Base-by-base conservation (phyloP, 2,888 invertebrate genomes). In the Rotaria magnacalcarata region DNA sequence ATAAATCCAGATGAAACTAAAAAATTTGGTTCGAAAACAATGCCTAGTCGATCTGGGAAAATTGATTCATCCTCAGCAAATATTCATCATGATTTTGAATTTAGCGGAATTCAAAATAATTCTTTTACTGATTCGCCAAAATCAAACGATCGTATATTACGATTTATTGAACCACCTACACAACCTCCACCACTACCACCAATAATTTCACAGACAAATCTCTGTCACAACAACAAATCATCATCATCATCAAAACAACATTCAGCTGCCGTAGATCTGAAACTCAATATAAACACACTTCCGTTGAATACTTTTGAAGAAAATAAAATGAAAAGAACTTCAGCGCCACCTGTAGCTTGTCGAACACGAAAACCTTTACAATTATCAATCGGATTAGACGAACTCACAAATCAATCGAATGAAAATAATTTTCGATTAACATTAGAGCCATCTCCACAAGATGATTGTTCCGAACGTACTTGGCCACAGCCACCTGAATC, bases 131-230 rank as follows among this genome's bases (percentile, higher is more conserved):
- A 80, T 47, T 80, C 80, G 47, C 80, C 80, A 3, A 19, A 80
- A 80, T n/a, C 34, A 21, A 80, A 43, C 8, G 19, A 43, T 80
- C 80, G 80, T 21, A 47, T 47, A 43, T 47, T 80, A 47, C 80
- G 47, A 10, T 19, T 10, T 24, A 43, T 47, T n/a, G 10, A 21
- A 43, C 47, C 80, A 80, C 80, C 80, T 80, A 2, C n/a, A 10
- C 47, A 80, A 47, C 80, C 80, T 24, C 80, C 80, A 43, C 80
- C 80, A 24, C 11, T 47, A 80, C 80, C 80, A 7, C 80, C 80
- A 24, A 4, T 19, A 43, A 41, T 43, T 21, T 10, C 74, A 67
- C 34, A 11, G 7, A 2, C 41, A 21, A 41, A 74, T 16, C 41
- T 41, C 8, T 8, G 4, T 34, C 10, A 47, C 47, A 24, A 43